phyloP scores from a whole-genome alignment of 2,888 invertebrate genomes.

The Xanthia icteritia region DNA sequence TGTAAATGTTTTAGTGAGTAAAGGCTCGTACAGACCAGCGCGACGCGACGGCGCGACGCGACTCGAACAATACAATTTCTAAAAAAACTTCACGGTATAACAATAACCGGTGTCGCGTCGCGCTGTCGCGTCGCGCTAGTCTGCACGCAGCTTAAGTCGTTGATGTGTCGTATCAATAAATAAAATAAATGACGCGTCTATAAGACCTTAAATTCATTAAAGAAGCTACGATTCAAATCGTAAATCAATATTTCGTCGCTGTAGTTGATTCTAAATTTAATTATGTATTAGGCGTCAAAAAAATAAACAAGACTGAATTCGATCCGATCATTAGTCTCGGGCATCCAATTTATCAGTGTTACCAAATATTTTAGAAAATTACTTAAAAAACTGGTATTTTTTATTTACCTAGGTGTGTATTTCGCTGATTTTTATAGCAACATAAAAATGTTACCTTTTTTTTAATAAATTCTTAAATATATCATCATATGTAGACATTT shows the following conservation, averaged over 20 bases:
- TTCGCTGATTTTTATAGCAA: not conserved
- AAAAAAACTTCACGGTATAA: no score
- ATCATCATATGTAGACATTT: not conserved
- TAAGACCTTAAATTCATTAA: not conserved
- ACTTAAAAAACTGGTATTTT: constrained; percentile 6
- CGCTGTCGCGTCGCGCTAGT: no score
- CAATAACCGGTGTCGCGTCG: no score
- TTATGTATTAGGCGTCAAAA: constrained; percentile 12
- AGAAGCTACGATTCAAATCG: constrained; percentile 5
- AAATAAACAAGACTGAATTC: constrained; percentile 30
- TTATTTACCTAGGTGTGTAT: not conserved
- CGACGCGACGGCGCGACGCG: no score
- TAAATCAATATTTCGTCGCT: constrained; percentile 33
- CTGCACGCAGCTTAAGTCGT: no score
- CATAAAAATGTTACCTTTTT: not conserved
- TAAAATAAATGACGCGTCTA: not conserved
- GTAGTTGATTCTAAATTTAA: constrained; percentile 24
- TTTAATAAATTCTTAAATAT: not conserved
- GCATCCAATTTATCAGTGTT: constrained; percentile 27
- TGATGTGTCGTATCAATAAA: not conserved
- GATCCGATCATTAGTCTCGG: constrained; percentile 37
- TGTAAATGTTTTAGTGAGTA: not conserved
- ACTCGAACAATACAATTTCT: no score
- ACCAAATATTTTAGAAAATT: constrained; percentile 38
- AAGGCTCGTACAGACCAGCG: no score